These are phyloP conservation scores for Bombus sylvicola DNA, from an alignment of 1,140 invertebrate genomes.

Conservation along the genomic window DNA sequence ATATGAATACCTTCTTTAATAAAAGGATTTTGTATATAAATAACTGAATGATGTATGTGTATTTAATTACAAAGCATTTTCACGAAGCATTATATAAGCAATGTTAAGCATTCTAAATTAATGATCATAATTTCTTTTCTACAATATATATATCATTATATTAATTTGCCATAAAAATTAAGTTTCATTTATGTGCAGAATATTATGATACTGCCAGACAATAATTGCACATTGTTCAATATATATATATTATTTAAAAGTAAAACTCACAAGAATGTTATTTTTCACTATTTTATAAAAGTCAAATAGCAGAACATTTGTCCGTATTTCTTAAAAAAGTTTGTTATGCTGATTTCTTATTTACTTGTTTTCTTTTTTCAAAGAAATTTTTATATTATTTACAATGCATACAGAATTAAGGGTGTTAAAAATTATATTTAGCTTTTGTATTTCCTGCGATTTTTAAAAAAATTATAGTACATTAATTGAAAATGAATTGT, in stretches of 20 bases:
- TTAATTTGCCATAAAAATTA: constrained; percentile 25
- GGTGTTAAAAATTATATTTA: constrained; percentile 11
- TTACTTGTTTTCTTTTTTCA: background rate
- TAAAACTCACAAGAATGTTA: background rate
- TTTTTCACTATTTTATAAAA: constrained; percentile 9
- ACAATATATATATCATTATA: background rate
- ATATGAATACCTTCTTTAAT: constrained; percentile 19
- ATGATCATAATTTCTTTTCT: constrained; percentile 8
- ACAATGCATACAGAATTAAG: constrained; percentile 11
- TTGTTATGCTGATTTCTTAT: background rate
- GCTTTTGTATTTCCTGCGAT: constrained; percentile 32
- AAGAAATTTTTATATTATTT: background rate
- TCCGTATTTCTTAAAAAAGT: background rate
- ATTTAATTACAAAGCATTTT: constrained; percentile 44
- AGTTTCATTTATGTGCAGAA: constrained; percentile 33
- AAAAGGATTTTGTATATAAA: constrained; percentile 38
- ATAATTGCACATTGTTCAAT: constrained; percentile 51
- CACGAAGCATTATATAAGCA: constrained; percentile 15
- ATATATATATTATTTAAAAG: constrained; percentile 33
- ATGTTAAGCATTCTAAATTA: constrained; percentile 16
- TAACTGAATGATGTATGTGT: constrained; percentile 16
- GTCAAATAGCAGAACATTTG: background rate
- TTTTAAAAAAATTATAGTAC: constrained; percentile 17
- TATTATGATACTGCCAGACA: constrained; percentile 65
- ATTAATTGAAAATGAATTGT: constrained; percentile 13